Base-by-base conservation (phyloP, 37 sponge, comb jelly and placozoan genomes). In the Geodia barretti region DNA sequence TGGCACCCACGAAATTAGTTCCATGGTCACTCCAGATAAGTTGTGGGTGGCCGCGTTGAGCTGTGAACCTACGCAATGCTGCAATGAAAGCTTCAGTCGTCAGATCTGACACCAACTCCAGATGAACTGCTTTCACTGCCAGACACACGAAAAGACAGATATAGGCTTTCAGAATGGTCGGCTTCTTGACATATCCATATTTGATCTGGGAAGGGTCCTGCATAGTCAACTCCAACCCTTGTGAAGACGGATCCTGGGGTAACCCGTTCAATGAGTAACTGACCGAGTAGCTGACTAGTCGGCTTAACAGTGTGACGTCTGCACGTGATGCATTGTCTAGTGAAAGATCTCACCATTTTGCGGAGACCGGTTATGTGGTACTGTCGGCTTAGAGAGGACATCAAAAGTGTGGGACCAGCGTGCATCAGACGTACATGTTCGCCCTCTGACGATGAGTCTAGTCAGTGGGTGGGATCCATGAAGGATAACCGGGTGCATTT, bases 181-280 rank as follows among this genome's bases (percentile, higher is more conserved):
- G 79, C 30, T 78, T 77, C 29, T 47, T 65, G 30, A 77, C 86
- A 71, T 34, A 60, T n/a, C 73, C 79, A 28, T 26, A 71, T 54
- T 87, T 87, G 70, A 75, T 59, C 17, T 68, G 60, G 9, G 69
- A 80, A 28, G 9, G 80, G 81, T 8, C 87, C 76, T 34, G 87
- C 87, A 31, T 73, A 86, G 39, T 86, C 87, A 9, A 86, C 42
- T 20, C 77, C 83, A 61, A 77, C 73, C 36, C 62, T 33, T 20
- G 38, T 38, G 43, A 88, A 88, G 14, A 43, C 74, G 3, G 37
- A 7, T 28, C 72, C 73, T 41, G 77, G 74, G 2, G 73, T 72
- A 17, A 77, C 67, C 14, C 83, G 65, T 41, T 76, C 60, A 21
- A 17, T 17, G 24, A 82, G 88, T 28, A 87, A 68, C 38, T 78